These are phyloP conservation scores for Sciaenops ocellatus DNA, from an alignment of 2,797 vertebrate genomes.

Conservation along the genomic window DNA sequence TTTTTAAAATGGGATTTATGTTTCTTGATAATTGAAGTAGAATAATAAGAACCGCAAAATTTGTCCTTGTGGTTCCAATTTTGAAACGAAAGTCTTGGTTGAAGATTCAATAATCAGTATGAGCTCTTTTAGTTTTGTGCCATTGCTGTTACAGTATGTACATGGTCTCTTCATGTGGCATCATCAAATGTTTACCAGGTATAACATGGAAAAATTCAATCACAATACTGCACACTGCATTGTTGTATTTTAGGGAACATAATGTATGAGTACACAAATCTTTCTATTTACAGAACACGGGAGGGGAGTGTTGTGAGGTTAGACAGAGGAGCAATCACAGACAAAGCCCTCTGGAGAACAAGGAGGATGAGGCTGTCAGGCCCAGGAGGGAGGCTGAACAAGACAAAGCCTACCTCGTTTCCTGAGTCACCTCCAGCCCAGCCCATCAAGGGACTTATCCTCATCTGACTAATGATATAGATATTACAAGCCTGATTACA, in stretches of 20 bases:
- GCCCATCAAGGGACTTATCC: conserved; percentile 74
- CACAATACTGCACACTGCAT: background rate
- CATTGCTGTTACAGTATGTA: background rate
- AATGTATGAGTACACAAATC: conserved; percentile 19
- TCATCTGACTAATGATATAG: conserved; percentile 81
- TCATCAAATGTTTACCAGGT: background rate
- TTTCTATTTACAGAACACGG: conserved; percentile 45
- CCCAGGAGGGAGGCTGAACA: conserved; percentile 46
- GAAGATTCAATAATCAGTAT: background rate
- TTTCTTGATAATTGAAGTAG: background rate
- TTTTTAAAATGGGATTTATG: background rate
- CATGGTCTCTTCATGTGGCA: background rate
- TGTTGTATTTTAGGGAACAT: conserved; percentile 31
- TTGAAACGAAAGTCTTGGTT: background rate
- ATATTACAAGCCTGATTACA: conserved; percentile 39
- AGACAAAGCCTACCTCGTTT: conserved; percentile 43
- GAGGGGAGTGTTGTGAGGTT: conserved; percentile 14
- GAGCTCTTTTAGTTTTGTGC: background rate
- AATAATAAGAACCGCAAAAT: background rate
- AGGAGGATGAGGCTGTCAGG: conserved; percentile 53
- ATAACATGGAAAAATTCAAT: background rate
- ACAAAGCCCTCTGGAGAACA: conserved; percentile 32
- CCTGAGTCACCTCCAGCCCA: conserved; percentile 67
- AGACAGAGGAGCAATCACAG: background rate
- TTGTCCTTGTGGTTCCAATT: background rate